Evolutionary conservation across 2,113 vertebrate genomes (phyloP), one percentile per base, ranked within the genome.

Genomic region (Hippolais icterina): DNA sequence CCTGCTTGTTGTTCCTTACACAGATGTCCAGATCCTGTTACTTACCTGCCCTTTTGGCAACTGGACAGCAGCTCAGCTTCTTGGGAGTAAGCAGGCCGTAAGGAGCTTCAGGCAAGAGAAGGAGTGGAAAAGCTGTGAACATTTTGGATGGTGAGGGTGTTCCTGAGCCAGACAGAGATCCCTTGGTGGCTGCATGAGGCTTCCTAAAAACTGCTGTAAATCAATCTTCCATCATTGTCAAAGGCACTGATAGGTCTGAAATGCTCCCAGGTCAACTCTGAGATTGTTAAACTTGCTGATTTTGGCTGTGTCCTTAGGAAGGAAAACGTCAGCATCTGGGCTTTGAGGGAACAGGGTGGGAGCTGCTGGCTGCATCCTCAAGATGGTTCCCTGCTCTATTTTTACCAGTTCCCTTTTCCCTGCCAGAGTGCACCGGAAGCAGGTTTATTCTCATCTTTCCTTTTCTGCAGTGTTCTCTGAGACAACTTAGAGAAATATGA

Each of bases 371-470:
- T 94, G 83, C 79, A 89, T 94, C 96, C 93, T 96, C 85, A 54
- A 56, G 60, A 92, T 93, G 83, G 76, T 92, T 90, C 76, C 81
- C 27, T 23, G 79, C 87, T 92, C 90, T 97, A 94, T 96, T 97
- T 96, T 96, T 96, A 95, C 85, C 88, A 66, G 88, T 92, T 95
- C 92, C 92, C 80, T 89, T 94, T 94, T 90, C 90, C 90, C 86
- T 94, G 92, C 90, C 79, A 94, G 93, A 33, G 65, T 44, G 64
- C 49, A 53, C 79, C 57, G 80, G 94, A 94, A 96, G 70, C 52
- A 84, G 65, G 56, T 95, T 93, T 92, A 89, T 96, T 96, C 93
- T 96, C 93, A 78, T 96, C 83, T 94, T 87, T 89, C 92, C 80
- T 86, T 83, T 90, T 83, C 88, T 92, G 79, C 52, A 24, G 24